phyloP scores from a whole-genome alignment of 2,113 vertebrate species.

The Meles meles region DNA sequence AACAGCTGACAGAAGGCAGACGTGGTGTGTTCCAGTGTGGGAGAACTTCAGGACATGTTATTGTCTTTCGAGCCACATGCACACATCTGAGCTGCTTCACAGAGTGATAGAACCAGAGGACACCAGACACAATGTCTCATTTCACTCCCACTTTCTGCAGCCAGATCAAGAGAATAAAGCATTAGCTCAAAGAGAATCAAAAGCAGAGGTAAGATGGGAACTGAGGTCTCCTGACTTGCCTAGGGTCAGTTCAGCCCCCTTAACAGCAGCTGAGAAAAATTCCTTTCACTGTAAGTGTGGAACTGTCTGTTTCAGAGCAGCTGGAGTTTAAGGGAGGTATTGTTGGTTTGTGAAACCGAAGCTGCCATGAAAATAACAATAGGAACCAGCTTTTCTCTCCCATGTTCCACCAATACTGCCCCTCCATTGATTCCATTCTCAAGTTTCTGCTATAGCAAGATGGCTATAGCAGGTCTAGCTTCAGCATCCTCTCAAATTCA shows the following conservation, averaged over 20 bases:
- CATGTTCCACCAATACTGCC: background rate
- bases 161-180: background rate
- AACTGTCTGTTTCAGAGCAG: background rate
- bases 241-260: background rate
- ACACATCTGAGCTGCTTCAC: background rate
- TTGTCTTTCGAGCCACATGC: background rate
- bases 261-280: background rate
- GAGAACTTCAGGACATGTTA: background rate
- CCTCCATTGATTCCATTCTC: background rate
- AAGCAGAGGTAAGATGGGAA: background rate
- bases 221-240: background rate
- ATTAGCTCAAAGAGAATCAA: background rate
- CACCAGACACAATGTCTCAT: background rate
- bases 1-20: conserved; percentile 22
- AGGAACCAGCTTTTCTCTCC: background rate
- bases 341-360: background rate
- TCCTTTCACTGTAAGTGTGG: background rate
- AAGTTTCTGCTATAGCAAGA: background rate
- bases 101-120: background rate
- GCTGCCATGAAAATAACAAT: background rate
- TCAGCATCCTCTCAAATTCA: background rate
- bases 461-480: background rate
- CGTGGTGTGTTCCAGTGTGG: background rate
- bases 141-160: background rate
- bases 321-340: background rate